A percentile compares a stretch with the other conserved stretches of the same genome.
Conservation (phyloP, 2,113 vertebrate species). For the Grantiella picta region DNA sequence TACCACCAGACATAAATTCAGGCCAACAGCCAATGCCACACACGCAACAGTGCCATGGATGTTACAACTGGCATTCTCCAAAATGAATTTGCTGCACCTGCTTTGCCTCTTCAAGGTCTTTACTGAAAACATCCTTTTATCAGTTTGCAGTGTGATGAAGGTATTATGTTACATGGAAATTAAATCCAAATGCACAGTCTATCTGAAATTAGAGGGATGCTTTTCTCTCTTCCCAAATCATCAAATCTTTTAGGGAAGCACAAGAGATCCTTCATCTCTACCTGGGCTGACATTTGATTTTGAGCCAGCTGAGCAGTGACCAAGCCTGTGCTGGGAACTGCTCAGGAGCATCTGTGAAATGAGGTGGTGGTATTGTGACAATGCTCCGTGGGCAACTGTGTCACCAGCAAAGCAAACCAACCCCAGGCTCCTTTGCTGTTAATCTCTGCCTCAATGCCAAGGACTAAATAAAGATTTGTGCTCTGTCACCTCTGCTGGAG, state of each 20-base stretch:
- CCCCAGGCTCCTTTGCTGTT: background rate
- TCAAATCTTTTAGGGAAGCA: background rate
- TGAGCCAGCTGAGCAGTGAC: background rate
- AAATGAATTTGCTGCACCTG: background rate
- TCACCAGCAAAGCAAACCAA: background rate
- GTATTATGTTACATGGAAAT: background rate
- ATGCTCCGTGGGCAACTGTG: background rate
- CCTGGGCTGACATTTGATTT: background rate
- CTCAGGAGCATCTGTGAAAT: background rate
- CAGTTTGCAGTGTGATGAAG: background rate
- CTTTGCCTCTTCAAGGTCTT: background rate
- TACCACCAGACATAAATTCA: background rate
- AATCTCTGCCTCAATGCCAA: background rate
- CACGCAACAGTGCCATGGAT: background rate
- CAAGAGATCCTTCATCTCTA: background rate
- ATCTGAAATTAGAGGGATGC: background rate
- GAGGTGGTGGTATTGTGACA: background rate
- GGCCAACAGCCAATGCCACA: background rate
- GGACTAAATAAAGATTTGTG: slow-evolving; percentile 6
- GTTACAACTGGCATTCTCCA: background rate
- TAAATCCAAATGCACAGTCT: background rate
- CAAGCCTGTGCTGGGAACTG: background rate
- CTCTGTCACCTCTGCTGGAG: background rate
- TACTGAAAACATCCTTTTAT: background rate
- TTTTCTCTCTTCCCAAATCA: background rate